phyloP scores from a whole-genome alignment of 1,140 invertebrate species.

The Dendrolimus kikuchii region DNA sequence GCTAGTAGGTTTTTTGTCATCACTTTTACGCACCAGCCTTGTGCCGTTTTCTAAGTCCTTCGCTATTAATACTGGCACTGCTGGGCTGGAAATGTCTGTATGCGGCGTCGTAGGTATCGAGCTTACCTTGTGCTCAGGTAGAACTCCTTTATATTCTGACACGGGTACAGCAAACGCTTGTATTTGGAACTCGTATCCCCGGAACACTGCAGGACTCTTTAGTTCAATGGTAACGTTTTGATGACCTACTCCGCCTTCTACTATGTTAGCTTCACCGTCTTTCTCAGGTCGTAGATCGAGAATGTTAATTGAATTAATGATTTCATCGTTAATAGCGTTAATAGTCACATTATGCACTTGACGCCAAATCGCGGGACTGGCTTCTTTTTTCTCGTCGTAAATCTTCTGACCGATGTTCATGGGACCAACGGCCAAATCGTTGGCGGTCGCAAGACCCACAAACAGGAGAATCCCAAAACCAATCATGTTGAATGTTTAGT shows the following conservation, averaged over 20 bases:
- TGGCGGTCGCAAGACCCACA: constrained; percentile 20
- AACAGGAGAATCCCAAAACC: constrained; percentile 27
- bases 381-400: constrained; percentile 37
- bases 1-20: too few species aligned
- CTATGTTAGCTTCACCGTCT: constrained; percentile 45
- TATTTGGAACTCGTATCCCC: constrained; percentile 51
- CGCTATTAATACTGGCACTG: background rate
- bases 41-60: too few species aligned
- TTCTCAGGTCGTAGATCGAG: constrained; percentile 47
- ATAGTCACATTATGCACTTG: constrained; percentile 43
- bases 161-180: constrained; percentile 32
- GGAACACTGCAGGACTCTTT: constrained; percentile 48
- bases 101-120: too few species aligned
- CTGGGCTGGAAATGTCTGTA: background rate
- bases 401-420: constrained; percentile 31
- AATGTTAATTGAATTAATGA: constrained; percentile 42
- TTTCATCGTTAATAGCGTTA: constrained; percentile 31
- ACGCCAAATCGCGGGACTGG: constrained; percentile 49
- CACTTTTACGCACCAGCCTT: too few species aligned
- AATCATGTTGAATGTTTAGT: constrained; percentile 30
- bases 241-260: constrained; percentile 42
- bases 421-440: constrained; percentile 34
- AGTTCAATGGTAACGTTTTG: constrained; percentile 52
- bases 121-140: background rate
- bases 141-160: background rate